Conservation (phyloP, 2,888 invertebrate species). For the Cinara cedri region DNA sequence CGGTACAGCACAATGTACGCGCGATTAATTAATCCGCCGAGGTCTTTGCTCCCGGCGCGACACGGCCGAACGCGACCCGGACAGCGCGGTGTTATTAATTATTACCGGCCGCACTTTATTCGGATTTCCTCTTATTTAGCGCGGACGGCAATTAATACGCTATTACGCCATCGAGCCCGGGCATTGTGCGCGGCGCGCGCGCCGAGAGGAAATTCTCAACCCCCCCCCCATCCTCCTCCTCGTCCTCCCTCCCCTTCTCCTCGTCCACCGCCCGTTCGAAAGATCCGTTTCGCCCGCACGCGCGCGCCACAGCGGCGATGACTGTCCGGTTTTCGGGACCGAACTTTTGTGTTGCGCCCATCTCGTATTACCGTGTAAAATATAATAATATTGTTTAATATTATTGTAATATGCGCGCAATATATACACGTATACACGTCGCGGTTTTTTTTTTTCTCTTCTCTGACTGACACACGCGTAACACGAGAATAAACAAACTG, state of each 20-base stretch:
- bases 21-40: constrained; percentile 37
- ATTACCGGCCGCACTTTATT: background rate
- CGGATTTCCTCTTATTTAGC: constrained; percentile 30
- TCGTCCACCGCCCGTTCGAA: background rate
- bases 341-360: constrained; percentile 20
- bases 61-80: background rate
- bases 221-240: too few species aligned
- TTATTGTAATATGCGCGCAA: too few species aligned
- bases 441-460: too few species aligned
- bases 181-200: too few species aligned
- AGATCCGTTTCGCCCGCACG: background rate
- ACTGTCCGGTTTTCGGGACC: constrained; percentile 16
- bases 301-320: constrained; percentile 19
- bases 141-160: too few species aligned
- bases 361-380: too few species aligned
- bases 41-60: constrained; percentile 31
- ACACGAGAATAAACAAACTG: constrained; percentile 53
- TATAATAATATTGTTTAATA: too few species aligned
- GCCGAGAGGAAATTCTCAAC: too few species aligned
- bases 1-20: background rate
- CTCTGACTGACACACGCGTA: constrained; percentile 47
- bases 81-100: background rate
- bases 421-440: too few species aligned
- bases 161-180: too few species aligned
- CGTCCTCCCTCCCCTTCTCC: too few species aligned